Evolutionary conservation across 1,140 invertebrate genomes (phyloP).

Genomic region (Rhyzopertha dominica): DNA sequence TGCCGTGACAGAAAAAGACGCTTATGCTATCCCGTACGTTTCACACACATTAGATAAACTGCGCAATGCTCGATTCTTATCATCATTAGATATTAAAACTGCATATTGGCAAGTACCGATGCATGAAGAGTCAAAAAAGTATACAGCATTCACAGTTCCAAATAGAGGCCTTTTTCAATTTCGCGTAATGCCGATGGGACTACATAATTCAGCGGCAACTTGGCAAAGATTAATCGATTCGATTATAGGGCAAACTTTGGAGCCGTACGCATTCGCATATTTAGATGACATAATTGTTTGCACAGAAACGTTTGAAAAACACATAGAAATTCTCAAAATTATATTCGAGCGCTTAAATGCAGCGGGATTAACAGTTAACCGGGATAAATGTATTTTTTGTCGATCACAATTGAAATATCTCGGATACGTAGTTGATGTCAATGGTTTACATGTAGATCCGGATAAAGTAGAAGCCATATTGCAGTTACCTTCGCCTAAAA

Average conservation of each 20-base stretch:
- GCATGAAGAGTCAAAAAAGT: too few species aligned
- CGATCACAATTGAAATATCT: slow-evolving; percentile 24
- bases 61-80: too few species aligned
- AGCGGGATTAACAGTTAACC: too few species aligned
- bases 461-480: slow-evolving; percentile 31
- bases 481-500: slow-evolving; percentile 24
- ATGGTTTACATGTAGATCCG: slow-evolving; percentile 29
- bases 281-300: slow-evolving; percentile 36
- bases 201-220: slow-evolving; percentile 23
- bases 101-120: too few species aligned
- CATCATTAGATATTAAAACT: too few species aligned
- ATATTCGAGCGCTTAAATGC: too few species aligned
- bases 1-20: too few species aligned
- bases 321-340: slow-evolving; percentile 18
- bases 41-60: too few species aligned
- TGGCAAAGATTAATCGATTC: slow-evolving; percentile 38
- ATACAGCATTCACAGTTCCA: too few species aligned
- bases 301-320: slow-evolving; percentile 12
- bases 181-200: too few species aligned
- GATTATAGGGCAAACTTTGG: slow-evolving; percentile 16
- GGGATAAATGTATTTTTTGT: slow-evolving; percentile 14
- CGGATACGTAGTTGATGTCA: slow-evolving; percentile 30
- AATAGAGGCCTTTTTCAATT: too few species aligned
- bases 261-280: slow-evolving; percentile 24
- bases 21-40: too few species aligned